Conservation (phyloP, 1,140 invertebrate genomes). For the Zaprionus kolodkinae region DNA sequence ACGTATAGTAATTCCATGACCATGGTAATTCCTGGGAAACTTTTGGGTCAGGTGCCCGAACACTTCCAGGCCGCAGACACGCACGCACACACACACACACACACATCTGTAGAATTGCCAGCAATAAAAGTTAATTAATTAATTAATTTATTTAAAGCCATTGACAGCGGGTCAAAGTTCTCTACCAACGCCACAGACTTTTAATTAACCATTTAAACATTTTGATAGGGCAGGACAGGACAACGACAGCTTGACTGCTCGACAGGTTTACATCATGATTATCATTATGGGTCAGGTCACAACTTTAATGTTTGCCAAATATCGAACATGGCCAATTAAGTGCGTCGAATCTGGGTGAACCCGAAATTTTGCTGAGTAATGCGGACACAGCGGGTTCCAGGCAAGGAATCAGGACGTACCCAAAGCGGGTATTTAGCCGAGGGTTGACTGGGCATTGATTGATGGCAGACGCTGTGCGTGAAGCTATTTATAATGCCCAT, state of each 20-base stretch:
- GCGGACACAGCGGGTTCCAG: conserved; percentile 31
- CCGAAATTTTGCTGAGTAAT: conserved; percentile 60
- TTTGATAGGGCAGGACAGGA: conserved; percentile 38
- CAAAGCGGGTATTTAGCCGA: conserved; percentile 3
- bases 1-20: too few species aligned
- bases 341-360: conserved; percentile 11
- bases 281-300: conserved; percentile 16
- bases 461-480: conserved; percentile 51
- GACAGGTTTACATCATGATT: conserved; percentile 16
- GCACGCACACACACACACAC: too few species aligned
- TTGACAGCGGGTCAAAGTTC: conserved; percentile 15
- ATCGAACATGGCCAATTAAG: neutral
- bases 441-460: conserved; percentile 55
- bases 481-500: conserved; percentile 71
- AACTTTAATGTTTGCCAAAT: conserved; percentile 36
- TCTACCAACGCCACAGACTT: too few species aligned
- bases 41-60: neutral
- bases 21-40: too few species aligned
- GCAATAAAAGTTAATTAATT: conserved; percentile 65
- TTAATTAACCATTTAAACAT: conserved; percentile 69
- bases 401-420: conserved; percentile 9
- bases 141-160: conserved; percentile 60
- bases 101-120: neutral
- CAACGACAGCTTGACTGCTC: neutral
- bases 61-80: neutral